Evolutionary conservation across 2,888 invertebrate species (phyloP).

Genomic region (Scaptomyza flava): DNA sequence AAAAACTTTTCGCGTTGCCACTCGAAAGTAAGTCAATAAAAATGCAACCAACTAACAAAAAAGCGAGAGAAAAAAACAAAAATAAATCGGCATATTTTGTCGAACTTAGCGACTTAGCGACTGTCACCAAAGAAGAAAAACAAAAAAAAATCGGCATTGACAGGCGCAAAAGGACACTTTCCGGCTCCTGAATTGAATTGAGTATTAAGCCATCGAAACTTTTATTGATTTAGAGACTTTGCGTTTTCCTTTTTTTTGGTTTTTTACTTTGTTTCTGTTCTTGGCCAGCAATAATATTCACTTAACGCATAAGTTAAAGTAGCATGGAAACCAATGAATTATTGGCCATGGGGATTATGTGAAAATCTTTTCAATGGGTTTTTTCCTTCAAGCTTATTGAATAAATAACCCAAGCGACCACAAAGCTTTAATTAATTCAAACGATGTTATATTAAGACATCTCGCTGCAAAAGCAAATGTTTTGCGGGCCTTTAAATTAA

Average conservation of each 20-base stretch:
- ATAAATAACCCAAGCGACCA: neutral
- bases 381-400: neutral
- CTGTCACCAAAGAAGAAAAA: slow-evolving; percentile 55
- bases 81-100: slow-evolving; percentile 66
- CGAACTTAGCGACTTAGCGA: slow-evolving; percentile 66
- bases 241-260: neutral
- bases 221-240: slow-evolving; percentile 71
- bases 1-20: slow-evolving; percentile 57
- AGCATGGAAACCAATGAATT: slow-evolving; percentile 20
- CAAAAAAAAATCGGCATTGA: slow-evolving; percentile 25
- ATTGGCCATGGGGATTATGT: slow-evolving; percentile 18
- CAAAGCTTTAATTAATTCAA: neutral
- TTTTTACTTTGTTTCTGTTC: neutral
- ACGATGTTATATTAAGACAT: neutral
- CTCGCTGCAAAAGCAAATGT: neutral
- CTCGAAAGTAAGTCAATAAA: slow-evolving; percentile 78
- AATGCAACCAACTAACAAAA: slow-evolving; percentile 44
- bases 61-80: slow-evolving; percentile 5
- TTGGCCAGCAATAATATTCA: slow-evolving; percentile 32
- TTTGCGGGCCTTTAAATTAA: neutral
- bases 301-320: slow-evolving; percentile 35
- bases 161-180: slow-evolving; percentile 52
- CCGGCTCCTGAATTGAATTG: slow-evolving; percentile 39
- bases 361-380: neutral
- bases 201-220: slow-evolving; percentile 73